phyloP scores from a whole-genome alignment of 2,113 vertebrate species.

The Gyps fulvus region DNA sequence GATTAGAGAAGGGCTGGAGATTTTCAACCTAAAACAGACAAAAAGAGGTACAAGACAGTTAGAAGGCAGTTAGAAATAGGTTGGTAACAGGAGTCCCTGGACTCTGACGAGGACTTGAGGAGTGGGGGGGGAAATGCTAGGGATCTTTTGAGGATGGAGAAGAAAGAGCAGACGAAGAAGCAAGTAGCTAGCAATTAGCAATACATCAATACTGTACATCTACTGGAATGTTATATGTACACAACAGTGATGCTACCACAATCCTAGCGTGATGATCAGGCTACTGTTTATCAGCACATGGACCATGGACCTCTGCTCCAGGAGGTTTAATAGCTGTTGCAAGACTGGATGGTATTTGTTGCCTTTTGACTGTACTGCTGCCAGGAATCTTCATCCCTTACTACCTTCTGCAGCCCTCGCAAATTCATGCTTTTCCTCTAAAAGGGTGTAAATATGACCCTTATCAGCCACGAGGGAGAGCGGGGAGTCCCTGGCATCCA shows the following conservation, averaged over 20 bases:
- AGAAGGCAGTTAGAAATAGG: not conserved
- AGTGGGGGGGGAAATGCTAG: not conserved
- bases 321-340: not conserved
- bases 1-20: not conserved
- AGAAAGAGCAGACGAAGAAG: not conserved
- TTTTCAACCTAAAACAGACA: not conserved
- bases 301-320: not conserved
- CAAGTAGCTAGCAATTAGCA: not conserved
- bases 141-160: not conserved
- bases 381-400: not conserved
- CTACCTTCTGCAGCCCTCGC: rapidly evolving
- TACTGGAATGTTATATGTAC: not conserved
- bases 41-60: not conserved
- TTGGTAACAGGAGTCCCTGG: not conserved
- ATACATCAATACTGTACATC: not conserved
- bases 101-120: not conserved
- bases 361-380: rapidly evolving
- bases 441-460: not conserved
- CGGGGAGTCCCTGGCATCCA: rapidly evolving
- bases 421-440: not conserved
- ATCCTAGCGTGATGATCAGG: rapidly evolving
- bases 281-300: not conserved
- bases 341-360: not conserved
- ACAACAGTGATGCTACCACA: not conserved
- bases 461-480: not conserved